Evolutionary conservation across 1,140 invertebrate species (phyloP), one percentile per base, ranked within the genome.

Genomic region (Drosophila santomea): DNA sequence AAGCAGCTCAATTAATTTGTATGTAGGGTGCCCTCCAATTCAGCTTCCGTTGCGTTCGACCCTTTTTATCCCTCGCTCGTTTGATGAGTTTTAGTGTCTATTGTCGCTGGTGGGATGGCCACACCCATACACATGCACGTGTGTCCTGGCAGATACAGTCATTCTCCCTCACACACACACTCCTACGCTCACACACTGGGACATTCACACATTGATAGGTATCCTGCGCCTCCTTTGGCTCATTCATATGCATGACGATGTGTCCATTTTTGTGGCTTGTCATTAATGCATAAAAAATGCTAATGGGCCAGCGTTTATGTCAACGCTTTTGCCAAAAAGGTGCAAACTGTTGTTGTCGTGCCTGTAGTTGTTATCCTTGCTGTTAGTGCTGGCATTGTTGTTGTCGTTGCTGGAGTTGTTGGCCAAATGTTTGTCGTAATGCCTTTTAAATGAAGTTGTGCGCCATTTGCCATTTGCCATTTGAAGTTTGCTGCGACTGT

Each of bases 221-320:
- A 50, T 59, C 54, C 39, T 72, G 69, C 25, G 48, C 58, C 71
- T 55, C 35, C 50, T 61, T 59, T 10, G 25, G 36, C 74, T 86
- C 83, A 86, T 86, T 86, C 83, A 88, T 86, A 86, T 86, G 83
- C 83, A 86, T 86, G 83, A 86, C 83, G 84, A 86, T 86, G 83
- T 88, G 83, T 88, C 83, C 83, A 86, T 86, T 86, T 88, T 88
- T 83, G 83, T 83, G 83, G 83, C 83, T 88, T 86, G 83, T 86
- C 83, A 86, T 86, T 86, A 88, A 86, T 86, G 83, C 83, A 86
- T 88, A 86, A 86, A 86, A 86, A 86, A 86, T 86, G 84, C 75
- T 86, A 86, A 86, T 88, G 79, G 82, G 84, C 67, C 75, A 50
- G 86, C 84, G 79, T 86, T 86, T 86, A 86, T 88, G 80, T 78